A percentile compares a stretch with the other conserved stretches of the same genome.
These are phyloP conservation scores for Plebejus argus DNA, from an alignment of 2,888 invertebrate genomes.

Conservation along the genomic window DNA sequence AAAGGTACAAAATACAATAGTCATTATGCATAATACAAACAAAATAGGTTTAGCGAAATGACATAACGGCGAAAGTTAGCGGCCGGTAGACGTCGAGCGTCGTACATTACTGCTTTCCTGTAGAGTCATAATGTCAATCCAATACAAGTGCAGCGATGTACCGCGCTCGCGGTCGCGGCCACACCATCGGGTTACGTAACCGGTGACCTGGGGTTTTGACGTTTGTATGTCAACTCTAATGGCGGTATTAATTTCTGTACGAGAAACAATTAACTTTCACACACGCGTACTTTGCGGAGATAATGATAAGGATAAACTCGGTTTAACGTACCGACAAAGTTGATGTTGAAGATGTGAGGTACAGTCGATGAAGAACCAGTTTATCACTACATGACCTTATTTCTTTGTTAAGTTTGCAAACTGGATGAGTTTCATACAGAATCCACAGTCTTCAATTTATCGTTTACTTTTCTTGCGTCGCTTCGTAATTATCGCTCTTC, in stretches of 20 bases:
- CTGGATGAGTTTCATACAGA: too few species aligned
- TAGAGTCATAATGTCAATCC: neutral
- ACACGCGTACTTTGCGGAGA: conserved; percentile 6
- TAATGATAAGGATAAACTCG: neutral
- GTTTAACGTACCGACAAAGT: neutral
- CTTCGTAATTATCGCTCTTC: too few species aligned
- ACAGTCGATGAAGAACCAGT: neutral
- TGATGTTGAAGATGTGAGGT: neutral
- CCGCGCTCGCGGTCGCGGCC: neutral
- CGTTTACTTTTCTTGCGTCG: too few species aligned
- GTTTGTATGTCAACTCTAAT: conserved; percentile 31
- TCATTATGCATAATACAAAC: neutral
- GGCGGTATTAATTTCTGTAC: conserved; percentile 16
- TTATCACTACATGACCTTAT: neutral
- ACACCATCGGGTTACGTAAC: conserved; percentile 5
- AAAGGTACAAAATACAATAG: neutral
- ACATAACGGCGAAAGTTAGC: conserved; percentile 29
- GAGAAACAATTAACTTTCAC: conserved; percentile 30
- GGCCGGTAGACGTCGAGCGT: neutral
- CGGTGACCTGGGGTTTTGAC: conserved; percentile 22
- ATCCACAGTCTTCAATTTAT: too few species aligned
- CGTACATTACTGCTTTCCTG: neutral
- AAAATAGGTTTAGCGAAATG: conserved; percentile 27
- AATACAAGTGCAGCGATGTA: conserved; percentile 15
- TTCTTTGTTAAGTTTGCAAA: too few species aligned